Conservation (phyloP, 2,113 vertebrate genomes). For the Platycercus adscitus region DNA sequence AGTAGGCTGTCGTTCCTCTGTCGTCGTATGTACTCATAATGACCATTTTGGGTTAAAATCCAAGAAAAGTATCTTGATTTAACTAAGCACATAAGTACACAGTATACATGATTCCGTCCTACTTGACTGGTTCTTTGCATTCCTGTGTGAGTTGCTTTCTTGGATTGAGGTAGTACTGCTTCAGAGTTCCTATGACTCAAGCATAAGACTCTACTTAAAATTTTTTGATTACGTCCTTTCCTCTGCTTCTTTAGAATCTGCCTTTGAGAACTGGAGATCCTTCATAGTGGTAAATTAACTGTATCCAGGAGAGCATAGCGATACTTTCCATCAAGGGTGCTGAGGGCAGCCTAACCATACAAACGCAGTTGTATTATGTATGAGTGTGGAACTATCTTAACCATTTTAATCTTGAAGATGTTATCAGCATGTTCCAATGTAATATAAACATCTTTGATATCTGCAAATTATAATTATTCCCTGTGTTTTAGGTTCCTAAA, state of each 20-base stretch:
- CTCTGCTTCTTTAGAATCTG: neutral
- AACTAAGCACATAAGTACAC: neutral
- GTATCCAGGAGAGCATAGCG: neutral
- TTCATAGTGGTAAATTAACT: neutral
- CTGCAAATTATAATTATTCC: neutral
- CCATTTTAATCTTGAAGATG: neutral
- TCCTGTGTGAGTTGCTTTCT: neutral
- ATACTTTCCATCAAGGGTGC: neutral
- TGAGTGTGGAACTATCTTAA: neutral
- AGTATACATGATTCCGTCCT: neutral
- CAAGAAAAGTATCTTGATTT: neutral
- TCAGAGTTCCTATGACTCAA: neutral
- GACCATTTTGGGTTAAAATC: neutral
- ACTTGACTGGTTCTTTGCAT: neutral
- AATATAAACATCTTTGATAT: neutral
- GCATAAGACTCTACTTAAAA: neutral
- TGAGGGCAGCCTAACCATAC: neutral
- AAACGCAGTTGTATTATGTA: neutral
- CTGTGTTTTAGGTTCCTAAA: neutral
- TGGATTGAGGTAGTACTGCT: neutral
- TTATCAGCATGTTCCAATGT: neutral
- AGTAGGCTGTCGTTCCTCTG: neutral
- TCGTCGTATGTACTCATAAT: neutral
- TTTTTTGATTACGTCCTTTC: neutral
- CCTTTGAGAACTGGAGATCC: neutral